Percentiles rank a stretch among this genome's conserved stretches.
These are phyloP conservation scores for Corythornis cristatus DNA, from an alignment of 2,113 vertebrate genomes.

Conservation along the genomic window DNA sequence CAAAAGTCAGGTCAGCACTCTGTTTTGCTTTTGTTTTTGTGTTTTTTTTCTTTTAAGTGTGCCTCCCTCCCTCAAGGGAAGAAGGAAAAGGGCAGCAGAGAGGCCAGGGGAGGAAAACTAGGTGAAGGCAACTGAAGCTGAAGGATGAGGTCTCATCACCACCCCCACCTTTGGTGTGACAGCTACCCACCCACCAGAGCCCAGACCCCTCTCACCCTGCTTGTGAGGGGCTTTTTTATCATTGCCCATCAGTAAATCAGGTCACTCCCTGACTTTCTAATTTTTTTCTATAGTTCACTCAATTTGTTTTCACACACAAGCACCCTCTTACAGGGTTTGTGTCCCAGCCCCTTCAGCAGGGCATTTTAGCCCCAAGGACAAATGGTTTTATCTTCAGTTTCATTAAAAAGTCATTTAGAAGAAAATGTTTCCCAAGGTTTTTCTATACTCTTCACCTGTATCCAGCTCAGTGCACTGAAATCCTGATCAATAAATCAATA, in stretches of 20 bases:
- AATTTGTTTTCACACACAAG: not conserved
- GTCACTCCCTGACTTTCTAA: not conserved
- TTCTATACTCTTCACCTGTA: not conserved
- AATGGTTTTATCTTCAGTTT: not conserved
- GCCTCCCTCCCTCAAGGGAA: not conserved
- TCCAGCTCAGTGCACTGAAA: not conserved
- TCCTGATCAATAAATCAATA: not conserved
- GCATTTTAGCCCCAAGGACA: not conserved
- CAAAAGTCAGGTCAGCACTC: not conserved
- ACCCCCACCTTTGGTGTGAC: not conserved
- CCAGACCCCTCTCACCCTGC: not conserved
- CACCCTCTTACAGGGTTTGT: not conserved
- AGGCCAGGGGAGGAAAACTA: accelerated
- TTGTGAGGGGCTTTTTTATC: not conserved
- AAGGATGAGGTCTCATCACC: not conserved
- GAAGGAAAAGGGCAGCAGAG: not conserved
- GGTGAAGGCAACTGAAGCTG: not conserved
- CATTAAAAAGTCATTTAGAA: not conserved
- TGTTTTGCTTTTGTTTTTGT: not conserved
- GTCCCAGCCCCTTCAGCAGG: not conserved
- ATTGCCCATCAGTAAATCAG: not conserved
- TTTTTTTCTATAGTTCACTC: not conserved
- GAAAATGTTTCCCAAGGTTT: not conserved
- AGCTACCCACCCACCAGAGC: accelerated
- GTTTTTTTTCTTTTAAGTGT: not conserved